phyloP scores from a whole-genome alignment of 2,797 vertebrate genomes.

The Choloepus didactylus region DNA sequence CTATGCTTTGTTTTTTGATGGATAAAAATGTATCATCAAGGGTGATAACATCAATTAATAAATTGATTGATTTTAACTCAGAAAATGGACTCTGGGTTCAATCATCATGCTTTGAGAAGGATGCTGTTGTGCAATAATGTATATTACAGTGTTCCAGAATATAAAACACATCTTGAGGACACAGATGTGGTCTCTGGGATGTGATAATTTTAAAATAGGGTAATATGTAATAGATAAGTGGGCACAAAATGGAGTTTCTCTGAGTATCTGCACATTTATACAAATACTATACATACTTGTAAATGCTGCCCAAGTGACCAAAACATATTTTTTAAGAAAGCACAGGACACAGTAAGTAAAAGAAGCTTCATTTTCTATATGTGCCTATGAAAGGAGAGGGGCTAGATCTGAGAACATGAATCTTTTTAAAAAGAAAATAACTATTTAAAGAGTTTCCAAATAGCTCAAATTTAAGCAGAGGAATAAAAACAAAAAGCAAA shows the following conservation, averaged over 20 bases:
- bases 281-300: neutral
- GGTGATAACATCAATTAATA: neutral
- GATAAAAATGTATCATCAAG: neutral
- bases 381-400: neutral
- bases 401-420: neutral
- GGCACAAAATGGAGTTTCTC: neutral
- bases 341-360: neutral
- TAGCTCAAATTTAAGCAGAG: conserved; percentile 4
- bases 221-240: neutral
- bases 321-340: neutral
- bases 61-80: neutral
- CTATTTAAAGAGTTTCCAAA: neutral
- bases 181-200: neutral
- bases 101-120: neutral
- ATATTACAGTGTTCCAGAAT: accelerated
- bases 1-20: neutral
- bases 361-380: neutral
- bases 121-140: neutral
- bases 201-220: neutral
- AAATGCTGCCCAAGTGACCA: neutral
- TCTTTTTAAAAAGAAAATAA: conserved; percentile 21
- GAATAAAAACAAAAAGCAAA: neutral
- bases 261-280: neutral
- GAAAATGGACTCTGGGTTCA: too few species aligned
- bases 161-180: neutral